These are phyloP conservation scores for Lydus trimaculatus DNA, from an alignment of 2,888 invertebrate species.

Conservation along the genomic window DNA sequence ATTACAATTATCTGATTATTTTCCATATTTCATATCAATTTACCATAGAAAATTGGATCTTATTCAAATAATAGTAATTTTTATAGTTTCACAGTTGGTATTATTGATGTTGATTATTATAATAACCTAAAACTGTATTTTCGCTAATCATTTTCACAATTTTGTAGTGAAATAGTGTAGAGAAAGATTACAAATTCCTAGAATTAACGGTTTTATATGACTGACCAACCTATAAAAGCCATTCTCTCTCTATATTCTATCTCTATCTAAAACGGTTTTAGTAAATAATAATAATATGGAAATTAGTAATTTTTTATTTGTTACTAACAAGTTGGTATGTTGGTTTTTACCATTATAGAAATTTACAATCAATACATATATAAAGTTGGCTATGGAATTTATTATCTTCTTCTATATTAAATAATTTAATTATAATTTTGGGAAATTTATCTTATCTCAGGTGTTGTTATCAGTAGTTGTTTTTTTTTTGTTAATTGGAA, in stretches of 20 bases:
- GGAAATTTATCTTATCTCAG: neutral
- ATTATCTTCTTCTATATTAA: too few relatives aligned
- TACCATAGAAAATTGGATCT: neutral
- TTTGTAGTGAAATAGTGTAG: neutral
- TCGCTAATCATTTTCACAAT: neutral
- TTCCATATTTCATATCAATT: neutral
- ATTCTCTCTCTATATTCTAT: neutral
- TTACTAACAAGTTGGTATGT: neutral
- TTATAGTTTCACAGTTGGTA: neutral
- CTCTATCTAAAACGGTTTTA: neutral
- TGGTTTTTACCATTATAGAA: too few relatives aligned
- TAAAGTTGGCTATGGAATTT: too few relatives aligned
- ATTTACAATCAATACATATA: too few relatives aligned
- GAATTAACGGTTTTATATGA: conserved; percentile 2
- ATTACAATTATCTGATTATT: neutral
- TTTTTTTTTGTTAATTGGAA: neutral
- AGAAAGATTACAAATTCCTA: neutral
- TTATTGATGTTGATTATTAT: too few relatives aligned
- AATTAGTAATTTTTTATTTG: neutral
- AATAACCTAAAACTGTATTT: too few relatives aligned
- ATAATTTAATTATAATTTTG: too few relatives aligned
- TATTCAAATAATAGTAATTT: neutral
- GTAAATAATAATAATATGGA: neutral
- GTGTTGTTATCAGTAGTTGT: neutral
- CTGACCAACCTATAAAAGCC: neutral